A percentile compares a stretch with the other conserved stretches of the same genome.
Evolutionary conservation across 2,797 vertebrate genomes (phyloP).

Genomic region (Brotula barbata): DNA sequence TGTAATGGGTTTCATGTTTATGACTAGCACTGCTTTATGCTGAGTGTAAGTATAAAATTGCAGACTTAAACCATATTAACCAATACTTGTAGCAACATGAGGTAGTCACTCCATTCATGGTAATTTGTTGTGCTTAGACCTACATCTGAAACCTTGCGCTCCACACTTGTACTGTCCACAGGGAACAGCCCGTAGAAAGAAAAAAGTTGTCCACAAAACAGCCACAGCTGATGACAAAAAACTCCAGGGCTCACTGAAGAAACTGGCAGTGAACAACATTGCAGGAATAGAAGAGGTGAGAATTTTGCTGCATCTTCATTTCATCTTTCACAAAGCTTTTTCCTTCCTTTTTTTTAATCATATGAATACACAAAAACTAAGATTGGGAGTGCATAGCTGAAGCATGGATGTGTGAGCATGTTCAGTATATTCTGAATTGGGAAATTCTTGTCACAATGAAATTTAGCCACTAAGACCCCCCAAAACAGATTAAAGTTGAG

Average conservation of each 20-base stretch:
- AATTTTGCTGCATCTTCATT: background rate
- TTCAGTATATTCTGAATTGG: too few species aligned
- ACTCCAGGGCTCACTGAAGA: constrained; percentile 97
- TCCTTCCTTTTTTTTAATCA: constrained; percentile 20
- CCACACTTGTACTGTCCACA: constrained; percentile 62
- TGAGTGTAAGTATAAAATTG: background rate
- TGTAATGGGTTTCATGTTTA: too few species aligned
- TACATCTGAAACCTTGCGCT: too few species aligned
- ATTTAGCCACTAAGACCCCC: constrained; percentile 14
- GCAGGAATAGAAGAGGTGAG: constrained; percentile 97
- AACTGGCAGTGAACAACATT: constrained; percentile 97
- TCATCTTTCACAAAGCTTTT: background rate
- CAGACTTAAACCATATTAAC: background rate
- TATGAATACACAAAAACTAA: constrained; percentile 21
- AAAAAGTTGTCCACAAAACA: constrained; percentile 99
- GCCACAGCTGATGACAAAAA: constrained; percentile 99
- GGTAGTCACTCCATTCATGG: too few species aligned
- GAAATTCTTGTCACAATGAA: constrained; percentile 2
- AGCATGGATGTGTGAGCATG: background rate
- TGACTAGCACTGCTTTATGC: too few species aligned
- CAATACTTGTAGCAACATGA: background rate
- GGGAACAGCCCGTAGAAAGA: constrained; percentile 98
- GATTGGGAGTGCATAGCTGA: background rate
- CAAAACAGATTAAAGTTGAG: background rate
- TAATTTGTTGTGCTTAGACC: background rate